Evolutionary conservation across 2,113 vertebrate species (phyloP).

Genomic region (Acrocephalus arundinaceus): DNA sequence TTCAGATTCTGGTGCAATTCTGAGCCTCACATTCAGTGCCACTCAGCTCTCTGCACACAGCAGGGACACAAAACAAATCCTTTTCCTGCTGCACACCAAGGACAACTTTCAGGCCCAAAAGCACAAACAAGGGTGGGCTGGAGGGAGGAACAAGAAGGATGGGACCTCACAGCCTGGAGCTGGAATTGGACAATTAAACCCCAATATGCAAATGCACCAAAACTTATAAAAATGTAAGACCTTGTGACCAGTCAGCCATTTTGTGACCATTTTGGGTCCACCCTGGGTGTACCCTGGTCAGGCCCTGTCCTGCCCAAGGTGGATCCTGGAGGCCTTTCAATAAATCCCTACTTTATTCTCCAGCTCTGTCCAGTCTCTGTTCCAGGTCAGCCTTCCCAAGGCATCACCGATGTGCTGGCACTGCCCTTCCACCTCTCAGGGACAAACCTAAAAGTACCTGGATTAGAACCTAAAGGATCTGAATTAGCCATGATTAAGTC

Average conservation of each 20-base stretch:
- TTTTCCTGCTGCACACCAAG: not conserved
- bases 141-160: not conserved
- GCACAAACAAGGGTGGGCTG: not conserved
- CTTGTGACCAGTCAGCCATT: not conserved
- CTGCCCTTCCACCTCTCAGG: rapidly evolving
- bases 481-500: not conserved
- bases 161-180: not conserved
- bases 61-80: not conserved
- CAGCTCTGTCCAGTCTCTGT: not conserved
- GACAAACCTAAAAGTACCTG: not conserved
- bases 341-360: not conserved
- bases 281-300: not conserved
- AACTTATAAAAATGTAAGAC: not conserved
- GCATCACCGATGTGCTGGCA: not conserved
- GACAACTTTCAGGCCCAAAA: not conserved
- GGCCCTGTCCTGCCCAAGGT: not conserved
- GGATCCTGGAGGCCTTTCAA: not conserved
- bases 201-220: not conserved
- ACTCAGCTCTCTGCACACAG: not conserved
- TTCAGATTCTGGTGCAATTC: not conserved
- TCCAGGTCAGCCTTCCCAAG: not conserved
- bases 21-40: not conserved
- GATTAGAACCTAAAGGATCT: not conserved
- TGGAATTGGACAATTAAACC: not conserved
- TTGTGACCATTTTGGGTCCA: not conserved